Percentiles rank a stretch among this genome's conserved stretches.
Conservation (phyloP, 2,113 vertebrate species). For the Tursiops truncatus region DNA sequence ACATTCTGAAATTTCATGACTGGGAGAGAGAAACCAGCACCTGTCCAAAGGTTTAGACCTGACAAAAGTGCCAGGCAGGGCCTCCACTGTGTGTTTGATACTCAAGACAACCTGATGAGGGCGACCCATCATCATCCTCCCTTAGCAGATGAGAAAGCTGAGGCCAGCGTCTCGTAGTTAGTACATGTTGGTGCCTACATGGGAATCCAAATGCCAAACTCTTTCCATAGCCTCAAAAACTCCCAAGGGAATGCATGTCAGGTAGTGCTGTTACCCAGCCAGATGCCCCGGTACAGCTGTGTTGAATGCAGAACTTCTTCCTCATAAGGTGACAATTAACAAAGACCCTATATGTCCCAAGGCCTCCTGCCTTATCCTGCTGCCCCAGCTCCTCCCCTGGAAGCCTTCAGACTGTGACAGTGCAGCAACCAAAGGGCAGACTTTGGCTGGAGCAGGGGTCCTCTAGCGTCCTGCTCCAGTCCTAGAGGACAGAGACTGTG, state of each 20-base stretch:
- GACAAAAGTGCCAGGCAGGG: accelerated
- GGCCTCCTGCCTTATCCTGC: background rate
- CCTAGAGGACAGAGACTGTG: background rate
- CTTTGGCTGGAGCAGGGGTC: background rate
- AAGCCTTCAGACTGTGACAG: background rate
- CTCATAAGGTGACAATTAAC: background rate
- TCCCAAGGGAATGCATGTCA: too few relatives aligned
- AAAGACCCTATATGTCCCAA: background rate
- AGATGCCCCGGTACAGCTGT: background rate
- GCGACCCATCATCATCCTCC: background rate
- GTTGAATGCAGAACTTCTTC: background rate
- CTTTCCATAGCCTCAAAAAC: background rate
- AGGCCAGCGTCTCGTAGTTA: background rate
- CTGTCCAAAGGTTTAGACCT: background rate
- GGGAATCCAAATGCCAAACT: background rate
- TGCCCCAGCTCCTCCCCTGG: background rate
- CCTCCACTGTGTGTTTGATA: background rate
- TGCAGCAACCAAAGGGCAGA: background rate
- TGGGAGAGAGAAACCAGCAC: background rate
- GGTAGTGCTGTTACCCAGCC: too few relatives aligned
- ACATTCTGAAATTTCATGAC: background rate
- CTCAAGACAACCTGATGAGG: accelerated
- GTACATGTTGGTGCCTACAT: background rate
- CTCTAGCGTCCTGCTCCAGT: background rate
- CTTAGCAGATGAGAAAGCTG: background rate